Conservation (phyloP, 2,797 vertebrate species). For the Ataeniobius toweri region DNA sequence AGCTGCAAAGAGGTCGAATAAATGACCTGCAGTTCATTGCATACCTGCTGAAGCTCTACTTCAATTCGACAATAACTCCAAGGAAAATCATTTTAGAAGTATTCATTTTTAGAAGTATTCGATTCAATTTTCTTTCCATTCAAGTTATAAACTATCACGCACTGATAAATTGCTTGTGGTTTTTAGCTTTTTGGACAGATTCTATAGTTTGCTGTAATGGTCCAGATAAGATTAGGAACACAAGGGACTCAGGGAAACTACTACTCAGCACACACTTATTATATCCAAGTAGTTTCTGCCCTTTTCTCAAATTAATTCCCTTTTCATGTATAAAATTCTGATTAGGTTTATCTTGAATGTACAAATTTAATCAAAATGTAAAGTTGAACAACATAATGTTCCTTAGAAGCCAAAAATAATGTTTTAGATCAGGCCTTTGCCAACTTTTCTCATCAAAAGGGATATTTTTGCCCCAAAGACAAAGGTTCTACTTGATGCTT, state of each 20-base stretch:
- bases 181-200: slow-evolving; percentile 10
- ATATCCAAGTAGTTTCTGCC: not conserved
- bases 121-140: slow-evolving; percentile 22
- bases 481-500: too few species aligned
- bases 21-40: slow-evolving; percentile 56
- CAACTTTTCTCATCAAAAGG: not conserved
- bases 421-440: not conserved
- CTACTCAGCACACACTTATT: slow-evolving; percentile 3
- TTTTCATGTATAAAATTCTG: not conserved
- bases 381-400: slow-evolving; percentile 29
- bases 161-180: not conserved
- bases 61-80: slow-evolving; percentile 16
- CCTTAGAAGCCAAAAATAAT: slow-evolving; percentile 1
- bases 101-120: slow-evolving; percentile 5
- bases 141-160: not conserved
- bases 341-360: not conserved
- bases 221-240: slow-evolving; percentile 6
- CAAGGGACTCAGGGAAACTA: not conserved
- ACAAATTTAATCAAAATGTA: not conserved
- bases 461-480: too few species aligned
- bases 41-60: slow-evolving; percentile 18
- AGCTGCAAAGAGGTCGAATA: slow-evolving; percentile 23
- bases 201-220: slow-evolving; percentile 10
- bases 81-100: slow-evolving; percentile 6
- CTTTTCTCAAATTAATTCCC: slow-evolving; percentile 15